These are phyloP conservation scores for Polypterus senegalus DNA, from an alignment of 2,113 vertebrate species.

Conservation along the genomic window DNA sequence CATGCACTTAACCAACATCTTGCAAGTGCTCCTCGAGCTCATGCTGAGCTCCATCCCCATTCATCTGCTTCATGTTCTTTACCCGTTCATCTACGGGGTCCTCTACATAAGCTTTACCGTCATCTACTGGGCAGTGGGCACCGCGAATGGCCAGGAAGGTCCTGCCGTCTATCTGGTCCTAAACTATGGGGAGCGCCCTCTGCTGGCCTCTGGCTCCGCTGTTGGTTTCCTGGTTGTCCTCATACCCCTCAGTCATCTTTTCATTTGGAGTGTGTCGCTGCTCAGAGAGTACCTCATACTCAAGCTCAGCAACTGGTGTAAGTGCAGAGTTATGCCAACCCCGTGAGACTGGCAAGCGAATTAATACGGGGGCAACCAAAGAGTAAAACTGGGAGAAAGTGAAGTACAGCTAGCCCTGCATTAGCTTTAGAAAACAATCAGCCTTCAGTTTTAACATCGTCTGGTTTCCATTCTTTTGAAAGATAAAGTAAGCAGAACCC, in stretches of 20 bases:
- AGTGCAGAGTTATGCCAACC: no score
- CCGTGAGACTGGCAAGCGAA: no score
- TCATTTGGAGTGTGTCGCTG: conserved; percentile 16
- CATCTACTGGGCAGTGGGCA: conserved; percentile 16
- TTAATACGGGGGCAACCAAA: no score
- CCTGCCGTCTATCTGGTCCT: conserved; percentile 18
- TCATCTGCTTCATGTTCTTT: conserved; percentile 17
- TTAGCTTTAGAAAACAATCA: no score
- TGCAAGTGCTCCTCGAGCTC: conserved; percentile 18
- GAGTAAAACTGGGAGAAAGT: no score
- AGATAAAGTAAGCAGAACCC: no score
- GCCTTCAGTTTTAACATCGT: no score
- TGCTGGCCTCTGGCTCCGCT: conserved; percentile 1
- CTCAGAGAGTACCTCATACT: conserved; percentile 14
- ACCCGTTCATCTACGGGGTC: not conserved
- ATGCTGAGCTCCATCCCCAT: conserved; percentile 18
- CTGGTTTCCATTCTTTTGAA: no score
- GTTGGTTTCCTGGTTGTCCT: conserved; percentile 13
- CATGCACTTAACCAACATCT: conserved; percentile 16
- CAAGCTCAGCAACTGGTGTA: not conserved
- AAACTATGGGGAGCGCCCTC: conserved; percentile 14
- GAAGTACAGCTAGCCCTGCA: no score
- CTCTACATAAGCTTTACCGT: conserved; percentile 14
- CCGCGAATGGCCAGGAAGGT: conserved; percentile 8
- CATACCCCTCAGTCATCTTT: conserved; percentile 13